A percentile compares a stretch with the other conserved stretches of the same genome.
These are phyloP conservation scores for Trichechus manatus DNA, from an alignment of 2,113 vertebrate species.

Conservation along the genomic window DNA sequence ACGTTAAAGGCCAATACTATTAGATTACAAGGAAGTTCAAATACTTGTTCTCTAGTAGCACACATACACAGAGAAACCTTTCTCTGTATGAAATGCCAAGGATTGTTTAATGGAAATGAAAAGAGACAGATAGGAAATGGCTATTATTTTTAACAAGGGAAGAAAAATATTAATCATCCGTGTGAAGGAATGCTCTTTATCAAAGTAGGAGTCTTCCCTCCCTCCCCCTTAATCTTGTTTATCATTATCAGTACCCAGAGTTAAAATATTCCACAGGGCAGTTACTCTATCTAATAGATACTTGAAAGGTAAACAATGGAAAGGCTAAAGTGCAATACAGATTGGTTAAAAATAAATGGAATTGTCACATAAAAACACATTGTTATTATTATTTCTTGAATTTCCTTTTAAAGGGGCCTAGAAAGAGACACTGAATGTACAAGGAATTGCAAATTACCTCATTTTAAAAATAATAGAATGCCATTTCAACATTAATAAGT, in stretches of 20 bases:
- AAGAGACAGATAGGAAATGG: constrained; percentile 77
- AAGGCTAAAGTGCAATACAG: constrained; percentile 49
- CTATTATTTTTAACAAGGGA: constrained; percentile 84
- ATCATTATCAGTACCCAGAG: constrained; percentile 79
- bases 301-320: constrained; percentile 74
- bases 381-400: constrained; percentile 71
- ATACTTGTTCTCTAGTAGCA: constrained; percentile 63
- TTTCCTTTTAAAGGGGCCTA: constrained; percentile 45
- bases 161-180: constrained; percentile 83
- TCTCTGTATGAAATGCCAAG: constrained; percentile 71
- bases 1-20: constrained; percentile 71
- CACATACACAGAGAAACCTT: not conserved
- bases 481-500: constrained; percentile 61
- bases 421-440: constrained; percentile 35
- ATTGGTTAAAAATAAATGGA: constrained; percentile 74
- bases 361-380: constrained; percentile 58
- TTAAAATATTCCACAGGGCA: constrained; percentile 75
- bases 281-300: constrained; percentile 71
- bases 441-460: constrained; percentile 74
- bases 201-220: constrained; percentile 80
- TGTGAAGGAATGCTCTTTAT: constrained; percentile 84
- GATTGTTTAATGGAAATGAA: constrained; percentile 82
- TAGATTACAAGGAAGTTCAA: constrained; percentile 81
- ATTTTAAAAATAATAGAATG: constrained; percentile 69
- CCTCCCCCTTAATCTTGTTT: constrained; percentile 82